Evolutionary conservation across 2,888 invertebrate species (phyloP), one percentile per base, ranked within the genome.

Genomic region (Venustoraphidia nigricollis): DNA sequence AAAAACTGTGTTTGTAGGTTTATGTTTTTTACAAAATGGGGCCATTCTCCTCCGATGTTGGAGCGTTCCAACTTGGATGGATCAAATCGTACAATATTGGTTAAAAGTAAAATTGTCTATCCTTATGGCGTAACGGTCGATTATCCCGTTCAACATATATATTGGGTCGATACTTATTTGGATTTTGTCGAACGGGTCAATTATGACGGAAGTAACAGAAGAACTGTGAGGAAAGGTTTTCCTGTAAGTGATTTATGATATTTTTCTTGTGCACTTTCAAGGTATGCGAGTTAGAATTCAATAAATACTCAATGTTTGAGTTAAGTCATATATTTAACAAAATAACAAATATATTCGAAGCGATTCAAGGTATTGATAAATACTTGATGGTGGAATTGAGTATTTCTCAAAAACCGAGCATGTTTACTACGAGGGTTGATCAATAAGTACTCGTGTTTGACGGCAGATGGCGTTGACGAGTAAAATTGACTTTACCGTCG

Each of bases 81-180:
- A 48, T 66, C 65, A n/a, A 73, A 69, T 54, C 68, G 78, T 48
- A 70, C 65, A 41, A 59, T 69, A n/a, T 63, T 89, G 52, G 81
- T 82, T 6, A 66, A 70, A 44, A 71, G 72, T 43, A 79, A 80
- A 64, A 83, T 89, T 51, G 83, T 87, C 53, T 86, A 86, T 67
- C 88, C 88, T 1, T 74, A 76, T 55, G 82, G 82, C 49, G 71
- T 88, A 36, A 71, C 83, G 13, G 71, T 84, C 45, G 89, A 90
- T 68, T 75, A 77, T 54, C 76, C 85, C 37, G 75, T 75, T 45
- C 72, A 77, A 58, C 73, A 75, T 58, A 73, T 88, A 17, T 88
- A 84, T 66, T 88, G 87, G 87, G 79, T 81, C 47, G 90, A 90
- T 66, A 76, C 79, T 8, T 87, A 84, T 66, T 71, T 87, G 57